Evolutionary conservation across 37 sponge, comb jelly and placozoan genomes (phyloP).

Genomic region (Haliclona indistincta): DNA sequence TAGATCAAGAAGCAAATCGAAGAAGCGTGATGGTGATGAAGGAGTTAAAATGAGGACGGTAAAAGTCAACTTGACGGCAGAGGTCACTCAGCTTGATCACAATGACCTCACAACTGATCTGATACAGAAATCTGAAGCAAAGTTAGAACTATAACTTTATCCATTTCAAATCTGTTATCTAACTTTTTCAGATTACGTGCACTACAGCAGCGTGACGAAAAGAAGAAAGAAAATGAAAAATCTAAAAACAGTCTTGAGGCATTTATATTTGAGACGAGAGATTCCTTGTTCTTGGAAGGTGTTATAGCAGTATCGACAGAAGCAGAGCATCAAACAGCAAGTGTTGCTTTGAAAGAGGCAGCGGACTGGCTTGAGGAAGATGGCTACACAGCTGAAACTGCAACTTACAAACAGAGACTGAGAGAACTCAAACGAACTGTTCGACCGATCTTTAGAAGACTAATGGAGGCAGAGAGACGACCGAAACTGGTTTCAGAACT

Average conservation of each 20-base stretch:
- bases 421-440: no score
- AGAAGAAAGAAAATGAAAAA: slow-evolving; percentile 50
- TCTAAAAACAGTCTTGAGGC: slow-evolving; percentile 74
- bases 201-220: slow-evolving; percentile 64
- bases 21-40: slow-evolving; percentile 3
- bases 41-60: slow-evolving; percentile 9
- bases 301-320: slow-evolving; percentile 64
- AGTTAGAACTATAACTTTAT: no score
- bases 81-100: slow-evolving; percentile 36
- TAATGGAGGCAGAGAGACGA: no score
- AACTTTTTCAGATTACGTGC: slow-evolving; percentile 44
- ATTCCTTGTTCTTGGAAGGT: slow-evolving; percentile 44
- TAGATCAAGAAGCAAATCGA: no score
- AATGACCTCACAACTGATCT: no score
- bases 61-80: slow-evolving; percentile 48
- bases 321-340: slow-evolving; percentile 51
- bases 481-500: no score
- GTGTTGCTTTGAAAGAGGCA: slow-evolving; percentile 32
- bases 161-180: no score
- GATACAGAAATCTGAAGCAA: no score
- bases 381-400: no score
- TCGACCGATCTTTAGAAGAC: no score
- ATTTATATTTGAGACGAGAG: slow-evolving; percentile 70
- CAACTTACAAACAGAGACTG: no score
- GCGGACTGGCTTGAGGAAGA: slow-evolving; percentile 79